These are phyloP conservation scores for Dryobates pubescens DNA, from an alignment of 2,797 vertebrate genomes.

Conservation along the genomic window DNA sequence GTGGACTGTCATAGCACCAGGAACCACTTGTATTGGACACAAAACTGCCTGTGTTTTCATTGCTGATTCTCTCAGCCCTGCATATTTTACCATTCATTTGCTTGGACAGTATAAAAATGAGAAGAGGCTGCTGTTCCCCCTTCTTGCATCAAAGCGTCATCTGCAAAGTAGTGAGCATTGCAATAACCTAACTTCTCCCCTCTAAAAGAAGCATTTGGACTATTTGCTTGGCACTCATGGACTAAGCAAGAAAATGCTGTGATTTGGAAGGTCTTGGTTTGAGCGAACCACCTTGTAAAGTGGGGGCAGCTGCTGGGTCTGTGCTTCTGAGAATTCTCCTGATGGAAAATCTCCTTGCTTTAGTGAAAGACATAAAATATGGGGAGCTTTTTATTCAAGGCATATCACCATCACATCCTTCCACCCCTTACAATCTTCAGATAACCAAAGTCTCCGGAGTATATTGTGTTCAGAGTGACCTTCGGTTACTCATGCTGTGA, in stretches of 20 bases:
- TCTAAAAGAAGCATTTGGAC: not conserved
- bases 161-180: not conserved
- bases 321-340: not conserved
- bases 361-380: not conserved
- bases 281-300: not conserved
- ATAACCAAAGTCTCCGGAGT: slow-evolving; percentile 3
- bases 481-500: not conserved
- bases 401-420: not conserved
- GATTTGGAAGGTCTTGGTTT: not conserved
- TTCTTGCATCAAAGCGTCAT: not conserved
- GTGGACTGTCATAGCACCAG: rapidly evolving
- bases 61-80: not conserved
- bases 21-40: not conserved
- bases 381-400: not conserved
- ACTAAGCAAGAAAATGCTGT: not conserved
- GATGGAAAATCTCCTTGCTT: not conserved
- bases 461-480: slow-evolving; percentile 35
- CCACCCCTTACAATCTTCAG: not conserved
- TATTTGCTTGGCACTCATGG: not conserved
- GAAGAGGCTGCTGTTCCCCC: not conserved
- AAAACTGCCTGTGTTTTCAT: not conserved
- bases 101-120: not conserved
- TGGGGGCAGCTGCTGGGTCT: not conserved
- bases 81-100: not conserved
- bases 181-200: not conserved